Evolutionary conservation across 1,140 invertebrate species (phyloP).

Genomic region (Caenorhabditis brenneri): DNA sequence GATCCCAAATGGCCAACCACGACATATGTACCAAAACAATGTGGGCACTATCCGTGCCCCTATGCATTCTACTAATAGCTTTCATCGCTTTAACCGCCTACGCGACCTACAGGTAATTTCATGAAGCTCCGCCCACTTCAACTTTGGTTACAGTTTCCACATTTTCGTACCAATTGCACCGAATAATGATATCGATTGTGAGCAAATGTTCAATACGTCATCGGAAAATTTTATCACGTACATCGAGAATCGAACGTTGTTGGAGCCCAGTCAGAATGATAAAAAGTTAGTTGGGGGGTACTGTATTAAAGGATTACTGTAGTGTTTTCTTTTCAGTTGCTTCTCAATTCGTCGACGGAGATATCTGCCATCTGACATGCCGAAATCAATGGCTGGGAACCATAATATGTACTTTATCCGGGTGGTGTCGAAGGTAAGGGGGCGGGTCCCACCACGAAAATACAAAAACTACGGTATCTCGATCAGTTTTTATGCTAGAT

Average conservation of each 20-base stretch:
- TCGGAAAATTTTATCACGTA: neutral
- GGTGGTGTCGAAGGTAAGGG: neutral
- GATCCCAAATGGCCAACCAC: neutral
- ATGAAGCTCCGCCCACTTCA: too few species aligned
- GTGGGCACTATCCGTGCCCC: neutral
- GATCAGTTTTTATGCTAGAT: too few species aligned
- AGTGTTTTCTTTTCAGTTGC: neutral
- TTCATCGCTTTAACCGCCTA: neutral
- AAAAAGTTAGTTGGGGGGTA: neutral
- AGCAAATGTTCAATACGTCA: neutral
- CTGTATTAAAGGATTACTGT: neutral
- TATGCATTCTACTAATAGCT: neutral
- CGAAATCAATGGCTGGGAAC: neutral
- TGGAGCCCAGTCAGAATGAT: neutral
- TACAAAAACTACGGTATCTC: too few species aligned
- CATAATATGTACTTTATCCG: conserved; percentile 22
- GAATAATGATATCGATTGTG: neutral
- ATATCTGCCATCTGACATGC: neutral
- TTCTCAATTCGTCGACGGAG: conserved; percentile 3
- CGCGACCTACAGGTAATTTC: neutral
- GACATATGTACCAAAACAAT: conserved; percentile 26
- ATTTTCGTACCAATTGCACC: conserved; percentile 2
- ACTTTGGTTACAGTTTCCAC: neutral
- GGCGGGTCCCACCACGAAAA: too few species aligned
- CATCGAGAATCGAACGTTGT: neutral